phyloP scores from a whole-genome alignment of 2,888 invertebrate species.

The Unio delphinus region DNA sequence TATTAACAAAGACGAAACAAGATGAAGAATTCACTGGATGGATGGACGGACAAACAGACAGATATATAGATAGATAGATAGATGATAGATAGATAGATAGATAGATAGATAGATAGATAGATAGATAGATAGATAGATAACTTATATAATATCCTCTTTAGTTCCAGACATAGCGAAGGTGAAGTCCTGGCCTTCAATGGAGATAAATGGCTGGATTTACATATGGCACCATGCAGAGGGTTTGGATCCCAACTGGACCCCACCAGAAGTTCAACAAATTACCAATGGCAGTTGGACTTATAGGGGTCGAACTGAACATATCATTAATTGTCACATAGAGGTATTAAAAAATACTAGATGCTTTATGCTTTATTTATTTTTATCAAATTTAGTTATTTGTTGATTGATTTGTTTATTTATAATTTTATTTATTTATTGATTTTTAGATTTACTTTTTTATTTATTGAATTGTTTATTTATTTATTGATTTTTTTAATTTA shows the following conservation, averaged over 20 bases:
- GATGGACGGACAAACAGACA: too few species aligned
- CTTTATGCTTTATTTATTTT: background rate
- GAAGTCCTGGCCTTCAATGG: conserved; percentile 80
- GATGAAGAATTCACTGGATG: too few species aligned
- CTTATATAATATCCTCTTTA: conserved; percentile 60
- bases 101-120: too few species aligned
- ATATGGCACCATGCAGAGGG: conserved; percentile 87
- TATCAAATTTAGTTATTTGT: too few species aligned
- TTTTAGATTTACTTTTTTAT: too few species aligned
- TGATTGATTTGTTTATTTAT: too few species aligned
- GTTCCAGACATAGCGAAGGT: conserved; percentile 81
- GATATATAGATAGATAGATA: too few species aligned
- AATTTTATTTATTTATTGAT: too few species aligned
- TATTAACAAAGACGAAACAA: background rate
- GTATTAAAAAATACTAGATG: conserved; percentile 69
- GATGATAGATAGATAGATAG: too few species aligned
- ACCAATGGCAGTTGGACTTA: conserved; percentile 77
- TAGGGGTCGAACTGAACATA: conserved; percentile 85
- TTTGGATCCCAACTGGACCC: conserved; percentile 80
- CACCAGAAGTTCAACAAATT: conserved; percentile 77
- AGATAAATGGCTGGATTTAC: conserved; percentile 83
- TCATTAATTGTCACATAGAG: conserved; percentile 84
- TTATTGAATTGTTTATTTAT: too few species aligned
- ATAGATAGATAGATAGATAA: too few species aligned
- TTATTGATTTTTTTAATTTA: too few species aligned